Evolutionary conservation across 2,797 vertebrate genomes (phyloP), one percentile per base, ranked within the genome.

Genomic region (Amblyraja radiata): DNA sequence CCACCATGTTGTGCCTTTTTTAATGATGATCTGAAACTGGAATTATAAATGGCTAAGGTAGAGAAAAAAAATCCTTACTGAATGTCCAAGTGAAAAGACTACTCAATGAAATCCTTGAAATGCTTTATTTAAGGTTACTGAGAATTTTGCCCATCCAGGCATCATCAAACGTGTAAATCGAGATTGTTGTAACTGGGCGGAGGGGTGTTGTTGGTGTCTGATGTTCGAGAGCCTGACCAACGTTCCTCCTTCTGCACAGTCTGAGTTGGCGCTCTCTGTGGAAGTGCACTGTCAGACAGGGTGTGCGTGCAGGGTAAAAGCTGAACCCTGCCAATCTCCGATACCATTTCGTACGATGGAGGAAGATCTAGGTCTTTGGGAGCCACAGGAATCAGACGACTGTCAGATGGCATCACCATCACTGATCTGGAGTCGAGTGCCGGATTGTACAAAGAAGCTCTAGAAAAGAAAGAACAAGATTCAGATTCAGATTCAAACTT

Each of bases 331-430:
- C 96, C 96, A 0, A 94, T 94, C 94, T 97, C 97, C 96, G 98
- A 97, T 95, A 97, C 96, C 2, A 96, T 97, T 94, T 94, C 97
- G 58, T 97, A 97, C 8, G 96, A 95, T 0, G 98, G 97, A 0
- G 96, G 96, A 0, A 95, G 96, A 90, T 94, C 96, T 95, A 97
- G 96, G 6, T 97, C 96, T 96, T 97, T 98, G 93, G 95, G 96
- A 0, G 95, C 96, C 0, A 95, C 96, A 0, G 90, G 95, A 91
- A 58, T 96, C 18, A 95, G 97, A 94, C 94, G 96, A 93, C 96
- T 97, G 93, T 96, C 76, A 13, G 90, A 54, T 18, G 23, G 68
- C 36, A 92, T 25, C 71, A 92, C 76, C 71, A 91, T 10, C 68
- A 74, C 39, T 92, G 95, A 95, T 92, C 95, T 93, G 79, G 94